phyloP scores from a whole-genome alignment of 2,113 vertebrate species.

The Chlorodrepanis virens region DNA sequence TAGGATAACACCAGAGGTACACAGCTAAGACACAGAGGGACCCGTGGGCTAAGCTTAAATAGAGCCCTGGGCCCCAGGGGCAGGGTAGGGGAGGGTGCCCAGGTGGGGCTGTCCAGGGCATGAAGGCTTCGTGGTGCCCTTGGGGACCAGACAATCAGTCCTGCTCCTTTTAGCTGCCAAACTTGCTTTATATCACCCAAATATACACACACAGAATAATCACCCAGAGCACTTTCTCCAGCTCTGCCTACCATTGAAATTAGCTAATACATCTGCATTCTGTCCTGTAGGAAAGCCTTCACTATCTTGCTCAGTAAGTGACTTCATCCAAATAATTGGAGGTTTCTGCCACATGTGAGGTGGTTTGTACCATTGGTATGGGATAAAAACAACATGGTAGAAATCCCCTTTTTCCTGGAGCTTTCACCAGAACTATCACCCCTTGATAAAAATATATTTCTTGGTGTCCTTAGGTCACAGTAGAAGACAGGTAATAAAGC shows the following conservation, averaged over 20 bases:
- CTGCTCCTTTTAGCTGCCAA: not conserved
- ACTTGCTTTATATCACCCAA: not conserved
- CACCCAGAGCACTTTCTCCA: not conserved
- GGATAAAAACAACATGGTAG: not conserved
- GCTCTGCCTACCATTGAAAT: not conserved
- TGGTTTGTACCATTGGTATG: not conserved
- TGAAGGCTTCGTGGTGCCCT: not conserved
- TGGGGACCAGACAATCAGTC: not conserved
- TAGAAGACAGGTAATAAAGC: not conserved
- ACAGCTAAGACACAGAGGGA: accelerated
- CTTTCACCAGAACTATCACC: not conserved
- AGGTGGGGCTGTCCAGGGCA: not conserved
- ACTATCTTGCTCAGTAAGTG: not conserved
- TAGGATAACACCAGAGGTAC: no score
- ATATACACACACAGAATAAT: not conserved
- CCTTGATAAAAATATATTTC: not conserved
- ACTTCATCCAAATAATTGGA: not conserved
- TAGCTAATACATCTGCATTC: not conserved
- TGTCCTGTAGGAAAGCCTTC: not conserved
- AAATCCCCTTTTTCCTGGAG: not conserved
- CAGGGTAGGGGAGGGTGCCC: not conserved
- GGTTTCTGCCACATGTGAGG: not conserved
- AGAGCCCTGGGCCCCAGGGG: not conserved
- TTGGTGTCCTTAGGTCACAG: not conserved
- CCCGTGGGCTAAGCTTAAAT: not conserved